Conservation (phyloP, 2,113 vertebrate species). For the Syngnathus typhle region DNA sequence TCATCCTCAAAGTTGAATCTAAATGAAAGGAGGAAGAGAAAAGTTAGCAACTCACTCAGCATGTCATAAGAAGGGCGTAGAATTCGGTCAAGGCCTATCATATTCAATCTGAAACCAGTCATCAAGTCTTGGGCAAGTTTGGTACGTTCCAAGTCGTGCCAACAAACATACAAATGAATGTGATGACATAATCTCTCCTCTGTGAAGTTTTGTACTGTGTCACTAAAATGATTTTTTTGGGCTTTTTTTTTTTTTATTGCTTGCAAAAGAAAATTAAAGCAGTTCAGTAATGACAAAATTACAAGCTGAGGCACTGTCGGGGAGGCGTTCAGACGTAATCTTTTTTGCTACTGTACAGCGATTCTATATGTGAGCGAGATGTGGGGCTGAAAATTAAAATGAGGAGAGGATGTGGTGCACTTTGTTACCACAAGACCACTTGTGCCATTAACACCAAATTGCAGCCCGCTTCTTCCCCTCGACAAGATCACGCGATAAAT, state of each 20-base stretch:
- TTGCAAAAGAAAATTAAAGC: neutral
- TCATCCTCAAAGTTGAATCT: slow-evolving; percentile 94
- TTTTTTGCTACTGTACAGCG: neutral
- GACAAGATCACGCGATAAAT: slow-evolving; percentile 9
- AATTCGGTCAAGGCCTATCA: no score
- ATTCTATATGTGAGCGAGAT: neutral
- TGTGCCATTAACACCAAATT: slow-evolving; percentile 9
- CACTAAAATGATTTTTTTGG: neutral
- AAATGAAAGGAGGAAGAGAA: slow-evolving; percentile 21
- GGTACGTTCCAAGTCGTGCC: no score
- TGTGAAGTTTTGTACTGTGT: neutral
- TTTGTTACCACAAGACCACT: slow-evolving; percentile 18
- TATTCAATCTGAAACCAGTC: neutral
- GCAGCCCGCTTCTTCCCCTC: slow-evolving; percentile 19
- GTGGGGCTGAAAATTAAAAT: slow-evolving; percentile 4
- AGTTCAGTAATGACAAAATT: neutral
- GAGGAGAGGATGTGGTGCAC: slow-evolving; percentile 20
- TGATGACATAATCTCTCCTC: no score
- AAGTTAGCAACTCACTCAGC: neutral
- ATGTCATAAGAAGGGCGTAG: neutral
- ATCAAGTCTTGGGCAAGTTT: neutral
- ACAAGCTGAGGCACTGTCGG: neutral
- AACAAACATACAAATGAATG: no score
- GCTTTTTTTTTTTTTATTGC: no score
- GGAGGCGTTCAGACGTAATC: no score